Conservation (phyloP, 2,888 invertebrate genomes). For the Zonitis immaculata region DNA sequence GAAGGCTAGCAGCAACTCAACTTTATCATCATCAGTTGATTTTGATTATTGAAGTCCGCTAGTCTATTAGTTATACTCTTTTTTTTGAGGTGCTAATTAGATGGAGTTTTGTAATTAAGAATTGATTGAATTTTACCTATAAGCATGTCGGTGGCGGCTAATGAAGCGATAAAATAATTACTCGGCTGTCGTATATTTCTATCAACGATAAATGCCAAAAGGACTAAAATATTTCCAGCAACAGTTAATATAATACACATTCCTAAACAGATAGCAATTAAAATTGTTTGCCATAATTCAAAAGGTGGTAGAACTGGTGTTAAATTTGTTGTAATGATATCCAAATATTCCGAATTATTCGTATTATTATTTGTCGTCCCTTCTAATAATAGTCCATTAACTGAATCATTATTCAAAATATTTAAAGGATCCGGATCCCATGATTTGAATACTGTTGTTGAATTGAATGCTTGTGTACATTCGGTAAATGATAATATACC, state of each 20-base stretch:
- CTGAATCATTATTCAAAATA: slow-evolving; percentile 32
- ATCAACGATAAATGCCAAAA: slow-evolving; percentile 92
- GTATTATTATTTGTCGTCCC: slow-evolving; percentile 19
- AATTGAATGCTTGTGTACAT: slow-evolving; percentile 56
- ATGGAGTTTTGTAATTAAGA: too few species aligned
- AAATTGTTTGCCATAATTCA: slow-evolving; percentile 81
- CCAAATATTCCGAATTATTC: slow-evolving; percentile 18
- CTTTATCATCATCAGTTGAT: too few species aligned
- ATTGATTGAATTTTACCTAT: slow-evolving; percentile 80
- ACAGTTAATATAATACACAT: slow-evolving; percentile 89
- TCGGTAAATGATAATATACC: slow-evolving; percentile 57
- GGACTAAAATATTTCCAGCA: slow-evolving; percentile 91
- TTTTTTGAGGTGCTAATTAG: too few species aligned
- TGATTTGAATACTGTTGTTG: slow-evolving; percentile 32
- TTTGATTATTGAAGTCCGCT: too few species aligned
- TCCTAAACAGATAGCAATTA: slow-evolving; percentile 82
- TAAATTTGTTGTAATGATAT: slow-evolving; percentile 29
- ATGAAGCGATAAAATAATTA: slow-evolving; percentile 98
- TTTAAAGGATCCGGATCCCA: slow-evolving; percentile 43
- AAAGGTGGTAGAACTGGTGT: slow-evolving; percentile 74
- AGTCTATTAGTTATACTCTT: too few species aligned
- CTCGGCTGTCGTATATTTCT: slow-evolving; percentile 92
- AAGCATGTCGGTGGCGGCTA: slow-evolving; percentile 94
- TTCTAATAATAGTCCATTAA: slow-evolving; percentile 23
- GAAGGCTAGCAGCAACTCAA: too few species aligned